Evolutionary conservation across 23 tunicate genomes (phyloP).

Genomic region (Phallusia fumigata): DNA sequence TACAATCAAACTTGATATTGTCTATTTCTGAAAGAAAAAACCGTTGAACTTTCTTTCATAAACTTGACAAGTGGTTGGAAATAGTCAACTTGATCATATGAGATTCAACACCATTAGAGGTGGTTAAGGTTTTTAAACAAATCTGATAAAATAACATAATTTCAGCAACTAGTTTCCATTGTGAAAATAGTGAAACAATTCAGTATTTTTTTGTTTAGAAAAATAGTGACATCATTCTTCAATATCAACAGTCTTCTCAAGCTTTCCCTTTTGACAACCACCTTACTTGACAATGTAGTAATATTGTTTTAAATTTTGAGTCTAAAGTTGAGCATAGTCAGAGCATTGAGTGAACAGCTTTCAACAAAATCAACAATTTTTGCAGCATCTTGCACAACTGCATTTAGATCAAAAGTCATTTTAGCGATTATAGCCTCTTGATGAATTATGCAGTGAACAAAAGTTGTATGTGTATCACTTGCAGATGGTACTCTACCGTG

Average conservation of each 20-base stretch:
- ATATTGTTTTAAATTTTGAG: constrained; percentile 33
- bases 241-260: constrained; percentile 51
- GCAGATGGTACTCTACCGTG: constrained; percentile 54
- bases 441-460: constrained; percentile 44
- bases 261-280: constrained; percentile 53
- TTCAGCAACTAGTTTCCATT: constrained; percentile 42
- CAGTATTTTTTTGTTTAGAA: constrained; percentile 45
- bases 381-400: constrained; percentile 40
- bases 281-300: constrained; percentile 56
- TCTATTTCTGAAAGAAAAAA: constrained; percentile 33
- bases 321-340: constrained; percentile 51
- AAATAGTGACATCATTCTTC: constrained; percentile 45
- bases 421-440: constrained; percentile 49
- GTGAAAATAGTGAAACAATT: constrained; percentile 48
- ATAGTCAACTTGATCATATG: constrained; percentile 1
- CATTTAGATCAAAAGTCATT: constrained; percentile 24
- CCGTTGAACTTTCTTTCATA: constrained; percentile 22
- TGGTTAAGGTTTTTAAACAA: constrained; percentile 47
- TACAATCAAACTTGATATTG: constrained; percentile 28
- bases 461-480: constrained; percentile 52
- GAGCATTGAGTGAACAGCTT: constrained; percentile 56
- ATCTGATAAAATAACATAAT: constrained; percentile 58
- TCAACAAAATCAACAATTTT: constrained; percentile 32
- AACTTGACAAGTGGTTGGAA: constrained; percentile 32
- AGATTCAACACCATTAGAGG: constrained; percentile 45